Evolutionary conservation across 2,888 invertebrate species (phyloP).

Genomic region (Terebella lapidaria): DNA sequence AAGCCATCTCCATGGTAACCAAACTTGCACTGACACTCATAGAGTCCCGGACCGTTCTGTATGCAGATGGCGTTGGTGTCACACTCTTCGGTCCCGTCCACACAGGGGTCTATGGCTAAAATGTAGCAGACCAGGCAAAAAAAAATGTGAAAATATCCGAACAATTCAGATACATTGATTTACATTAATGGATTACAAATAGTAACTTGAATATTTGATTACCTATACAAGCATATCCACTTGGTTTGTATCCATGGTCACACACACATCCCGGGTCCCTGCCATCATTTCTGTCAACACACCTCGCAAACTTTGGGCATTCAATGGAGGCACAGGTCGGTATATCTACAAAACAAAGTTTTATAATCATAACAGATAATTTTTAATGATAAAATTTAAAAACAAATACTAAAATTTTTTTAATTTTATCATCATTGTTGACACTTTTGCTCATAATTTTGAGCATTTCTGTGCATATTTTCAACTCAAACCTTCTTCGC

Average conservation of each 20-base stretch:
- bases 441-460: background rate
- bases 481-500: conserved; percentile 29
- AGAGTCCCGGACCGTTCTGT: conserved; percentile 22
- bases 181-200: background rate
- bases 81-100: conserved; percentile 21
- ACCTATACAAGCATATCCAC: too few species aligned
- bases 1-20: conserved; percentile 40
- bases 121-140: background rate
- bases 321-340: background rate
- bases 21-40: conserved; percentile 32
- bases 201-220: too few species aligned
- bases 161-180: background rate
- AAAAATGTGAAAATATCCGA: background rate
- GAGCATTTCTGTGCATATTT: too few species aligned
- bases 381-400: background rate
- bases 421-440: background rate
- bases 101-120: conserved; percentile 11
- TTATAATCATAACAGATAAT: background rate
- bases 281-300: background rate
- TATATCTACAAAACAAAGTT: background rate
- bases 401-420: background rate
- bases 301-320: background rate
- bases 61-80: conserved; percentile 31
- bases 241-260: background rate
- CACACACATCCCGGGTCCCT: background rate